Evolutionary conservation across 2,888 invertebrate genomes (phyloP), one percentile per base, ranked within the genome.

Genomic region (Metacarcinus magister): DNA sequence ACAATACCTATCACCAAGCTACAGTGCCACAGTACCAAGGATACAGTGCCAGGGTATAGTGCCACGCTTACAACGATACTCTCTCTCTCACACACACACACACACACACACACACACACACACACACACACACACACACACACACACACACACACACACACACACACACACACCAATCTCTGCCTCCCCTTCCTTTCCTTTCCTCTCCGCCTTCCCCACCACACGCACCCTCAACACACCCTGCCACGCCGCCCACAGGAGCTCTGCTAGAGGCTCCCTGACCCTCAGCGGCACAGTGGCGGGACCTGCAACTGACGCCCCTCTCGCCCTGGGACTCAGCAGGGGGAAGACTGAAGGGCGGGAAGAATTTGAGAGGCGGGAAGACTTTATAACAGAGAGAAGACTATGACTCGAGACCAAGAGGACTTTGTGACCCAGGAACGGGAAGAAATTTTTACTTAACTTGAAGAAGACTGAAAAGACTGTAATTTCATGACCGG

Each of bases 11-110:
- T 28, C 16, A 28, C 19, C 39, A 19, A 19, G 7, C 46, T 93
- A 39, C 60, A 67, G 54, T 93, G 93, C 93, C 93, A 93, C 39
- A 43, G 32, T 82, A n/a, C 23, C 94, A 39, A 60, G 94, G 39
- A 28, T 90, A 94, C 94, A 90, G 90, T 90, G 94, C 60, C 94
- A 94, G 28, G 44, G 19, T 93, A 60, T 39, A 67, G 54, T 93
- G 93, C 93, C 67, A 93, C 16, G 23, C 82, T 82, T 54, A 54
- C 54, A 19, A 54, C 13, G 10, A 48, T 3, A 48, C 48, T 2
- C 48, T 2, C 48, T 2, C 48, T 2, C 48, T 2, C 48, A 48
- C 48, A 48, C 48, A 48, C 48, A 48, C 48, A 48, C 48, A 48
- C 48, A 48, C 48, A 48, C 48, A 48, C 48, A 48, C 48, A 16